Conservation (phyloP, 92 coral and sea anemone species). For the Anthopleura xanthogrammica region DNA sequence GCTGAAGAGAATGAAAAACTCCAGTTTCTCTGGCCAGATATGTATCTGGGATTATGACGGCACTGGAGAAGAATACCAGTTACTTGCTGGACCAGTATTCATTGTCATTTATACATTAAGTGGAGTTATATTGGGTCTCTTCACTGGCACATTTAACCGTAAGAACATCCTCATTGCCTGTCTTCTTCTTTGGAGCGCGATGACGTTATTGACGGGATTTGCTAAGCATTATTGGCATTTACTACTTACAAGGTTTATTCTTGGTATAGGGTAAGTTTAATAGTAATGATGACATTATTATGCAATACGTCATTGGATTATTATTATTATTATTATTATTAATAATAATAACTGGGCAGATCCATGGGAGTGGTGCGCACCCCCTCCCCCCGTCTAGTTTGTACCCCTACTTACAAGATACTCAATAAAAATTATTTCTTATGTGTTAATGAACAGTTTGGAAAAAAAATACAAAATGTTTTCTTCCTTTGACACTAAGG, state of each 20-base stretch:
- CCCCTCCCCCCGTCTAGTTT: too few relatives aligned
- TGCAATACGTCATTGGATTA: neutral
- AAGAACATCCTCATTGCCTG: constrained; percentile 79
- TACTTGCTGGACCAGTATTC: constrained; percentile 95
- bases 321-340: too few relatives aligned
- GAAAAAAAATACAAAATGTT: too few relatives aligned
- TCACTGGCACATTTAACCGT: constrained; percentile 82
- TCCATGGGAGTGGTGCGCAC: too few relatives aligned
- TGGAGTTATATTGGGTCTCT: constrained; percentile 89
- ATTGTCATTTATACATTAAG: constrained; percentile 89
- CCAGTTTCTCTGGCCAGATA: constrained; percentile 30
- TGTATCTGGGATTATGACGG: constrained; percentile 97
- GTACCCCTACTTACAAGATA: too few relatives aligned
- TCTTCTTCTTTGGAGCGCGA: constrained; percentile 84
- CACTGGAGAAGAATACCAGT: constrained; percentile 87
- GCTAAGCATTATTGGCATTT: constrained; percentile 93
- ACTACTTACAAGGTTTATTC: constrained; percentile 80
- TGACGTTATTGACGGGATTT: constrained; percentile 92
- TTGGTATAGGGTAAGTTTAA: constrained; percentile 87
- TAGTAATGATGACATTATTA: neutral
- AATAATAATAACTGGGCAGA: too few relatives aligned
- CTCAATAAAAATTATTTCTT: too few relatives aligned
- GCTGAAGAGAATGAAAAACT: neutral
- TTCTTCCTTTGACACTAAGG: too few relatives aligned
- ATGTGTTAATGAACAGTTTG: too few relatives aligned